phyloP scores from a whole-genome alignment of 2,797 vertebrate species.

The Rhabdomys pumilio region DNA sequence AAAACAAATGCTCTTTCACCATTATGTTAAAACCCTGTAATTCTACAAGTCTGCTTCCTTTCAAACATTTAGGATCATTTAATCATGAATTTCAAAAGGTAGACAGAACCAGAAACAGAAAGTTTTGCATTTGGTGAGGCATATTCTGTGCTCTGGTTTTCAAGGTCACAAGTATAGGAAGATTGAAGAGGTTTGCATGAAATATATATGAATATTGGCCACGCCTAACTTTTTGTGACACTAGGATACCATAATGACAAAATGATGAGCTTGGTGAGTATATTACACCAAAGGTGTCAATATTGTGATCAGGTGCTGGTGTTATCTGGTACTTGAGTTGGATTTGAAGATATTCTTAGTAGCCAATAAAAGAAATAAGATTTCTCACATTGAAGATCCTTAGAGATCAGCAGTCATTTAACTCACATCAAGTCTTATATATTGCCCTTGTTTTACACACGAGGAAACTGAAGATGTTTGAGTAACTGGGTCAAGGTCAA shows the following conservation, averaged over 20 bases:
- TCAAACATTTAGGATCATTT: slow-evolving; percentile 1
- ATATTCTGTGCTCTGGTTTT: background rate
- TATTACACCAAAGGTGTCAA: accelerated
- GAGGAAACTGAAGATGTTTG: background rate
- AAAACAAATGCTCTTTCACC: slow-evolving; percentile 86
- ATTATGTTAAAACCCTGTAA: slow-evolving; percentile 82
- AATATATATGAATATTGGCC: background rate
- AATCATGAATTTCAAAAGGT: slow-evolving; percentile 61
- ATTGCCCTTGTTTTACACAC: background rate
- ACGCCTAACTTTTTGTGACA: background rate
- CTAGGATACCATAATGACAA: background rate
- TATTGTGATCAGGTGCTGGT: background rate
- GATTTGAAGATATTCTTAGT: background rate
- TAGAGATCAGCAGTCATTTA: background rate
- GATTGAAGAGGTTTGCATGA: background rate
- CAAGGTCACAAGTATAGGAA: slow-evolving; percentile 19
- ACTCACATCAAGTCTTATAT: background rate
- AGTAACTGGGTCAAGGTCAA: background rate
- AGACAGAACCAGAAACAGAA: slow-evolving; percentile 6
- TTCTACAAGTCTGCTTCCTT: slow-evolving; percentile 82
- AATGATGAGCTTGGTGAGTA: background rate
- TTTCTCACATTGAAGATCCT: slow-evolving; percentile 15
- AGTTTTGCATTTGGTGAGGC: background rate
- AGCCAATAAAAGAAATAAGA: slow-evolving; percentile 20
- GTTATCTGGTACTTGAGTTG: background rate